Evolutionary conservation across 2,888 invertebrate species (phyloP), one percentile per base, ranked within the genome.

Genomic region (Ischnura elegans): DNA sequence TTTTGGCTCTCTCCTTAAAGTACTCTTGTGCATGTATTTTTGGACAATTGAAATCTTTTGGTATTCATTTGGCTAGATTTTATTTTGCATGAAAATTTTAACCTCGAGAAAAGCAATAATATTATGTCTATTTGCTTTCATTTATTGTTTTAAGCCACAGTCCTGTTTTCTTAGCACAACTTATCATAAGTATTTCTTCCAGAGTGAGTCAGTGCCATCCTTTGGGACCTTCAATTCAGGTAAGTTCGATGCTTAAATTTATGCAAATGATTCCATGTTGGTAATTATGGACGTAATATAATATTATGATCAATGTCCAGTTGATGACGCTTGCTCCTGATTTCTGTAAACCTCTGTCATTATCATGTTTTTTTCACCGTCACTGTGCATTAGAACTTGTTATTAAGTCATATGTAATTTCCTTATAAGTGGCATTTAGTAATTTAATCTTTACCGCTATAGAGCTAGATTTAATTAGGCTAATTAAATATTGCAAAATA

Each of bases 191-290:
- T 46, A 86, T 86, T 86, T 86, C 46, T 86, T 86, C 45, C 86
- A 86, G 86, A n/a, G 13, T 86, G 86, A 86, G 86, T 86, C n/a
- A 86, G 86, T 45, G 46, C 43, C n/a, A 16, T 45, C 86, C 46
- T n/a, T 86, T 86, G 25, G 86, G 86, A 86, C 43, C 25, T 13
- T 25, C 0, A 2, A 86, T 4, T 46, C 46, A 25, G 46, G 86
- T 43, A 46, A 86, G 43, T 86, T 86, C 36, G 25, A 76, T 76
- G 76, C 25, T 76, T 13, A 36, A 5, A 29, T 36, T 3, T 76
- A n/a, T n/a, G n/a, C n/a, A 76, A 76, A 36, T 76, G 76, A 76
- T 76, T 76, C 36, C 36, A 19, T 76, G 29, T 5, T 13, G 13
- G 8, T 10, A n/a, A 13, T 76, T 10, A 76, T 36, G 10, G 1